Conservation (phyloP, 2,113 vertebrate genomes). For the Lipophrys pholis region DNA sequence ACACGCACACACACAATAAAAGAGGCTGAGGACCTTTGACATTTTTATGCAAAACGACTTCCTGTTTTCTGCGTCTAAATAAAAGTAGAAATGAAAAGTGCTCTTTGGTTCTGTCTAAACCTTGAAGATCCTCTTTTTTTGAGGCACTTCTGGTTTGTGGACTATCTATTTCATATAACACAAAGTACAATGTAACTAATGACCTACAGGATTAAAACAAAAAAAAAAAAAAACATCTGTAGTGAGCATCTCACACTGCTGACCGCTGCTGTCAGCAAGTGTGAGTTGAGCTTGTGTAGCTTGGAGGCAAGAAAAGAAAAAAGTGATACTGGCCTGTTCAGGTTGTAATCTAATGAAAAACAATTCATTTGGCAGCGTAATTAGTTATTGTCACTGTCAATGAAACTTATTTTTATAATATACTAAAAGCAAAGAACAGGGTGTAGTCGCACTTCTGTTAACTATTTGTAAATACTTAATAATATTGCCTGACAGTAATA, state of each 20-base stretch:
- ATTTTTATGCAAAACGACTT: conserved; percentile 7
- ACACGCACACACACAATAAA: not conserved
- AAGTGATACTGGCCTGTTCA: not conserved
- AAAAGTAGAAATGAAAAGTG: conserved; percentile 51
- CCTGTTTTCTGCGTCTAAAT: conserved; percentile 24
- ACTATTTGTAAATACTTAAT: too few relatives aligned
- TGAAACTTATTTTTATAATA: too few relatives aligned
- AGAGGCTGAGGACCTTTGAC: not conserved
- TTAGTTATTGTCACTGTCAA: too few relatives aligned
- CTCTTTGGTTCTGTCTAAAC: not conserved
- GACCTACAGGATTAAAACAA: too few relatives aligned
- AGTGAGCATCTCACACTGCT: too few relatives aligned
- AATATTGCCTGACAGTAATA: too few relatives aligned
- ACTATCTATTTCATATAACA: not conserved
- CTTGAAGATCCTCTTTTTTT: conserved; percentile 15
- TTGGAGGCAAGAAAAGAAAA: not conserved
- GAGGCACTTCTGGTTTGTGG: not conserved
- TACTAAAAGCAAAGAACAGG: too few relatives aligned
- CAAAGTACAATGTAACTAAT: not conserved
- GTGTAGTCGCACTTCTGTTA: too few relatives aligned
- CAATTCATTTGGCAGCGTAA: not conserved
- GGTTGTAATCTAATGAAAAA: not conserved
- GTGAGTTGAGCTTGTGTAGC: not conserved
- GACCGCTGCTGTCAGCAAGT: too few relatives aligned
- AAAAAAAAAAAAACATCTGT: too few relatives aligned